Evolutionary conservation across 1,140 invertebrate species (phyloP), one percentile per base, ranked within the genome.

Genomic region (Galleria mellonella): DNA sequence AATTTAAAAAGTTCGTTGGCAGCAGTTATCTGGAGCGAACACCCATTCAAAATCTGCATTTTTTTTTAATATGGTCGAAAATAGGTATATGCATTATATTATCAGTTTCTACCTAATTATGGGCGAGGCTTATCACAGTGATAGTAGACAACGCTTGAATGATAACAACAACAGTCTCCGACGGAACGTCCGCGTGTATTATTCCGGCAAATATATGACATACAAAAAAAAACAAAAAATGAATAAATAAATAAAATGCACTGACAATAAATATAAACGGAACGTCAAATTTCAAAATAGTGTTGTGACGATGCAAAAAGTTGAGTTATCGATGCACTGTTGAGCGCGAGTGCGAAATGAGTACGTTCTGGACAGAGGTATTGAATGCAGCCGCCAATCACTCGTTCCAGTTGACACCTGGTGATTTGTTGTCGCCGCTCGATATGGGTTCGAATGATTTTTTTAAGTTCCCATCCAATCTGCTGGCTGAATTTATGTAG

Each of bases 41-140:
- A 23, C 2, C 17, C 17, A n/a, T n/a, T n/a, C n/a, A 6, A 23
- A 23, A 23, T 23, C 17, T 23, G 17, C 17, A 23, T 23, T 23
- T 23, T 23, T 23, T 23, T 2, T 23, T 23, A 23, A 3, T 23
- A 6, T 23, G 2, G 17, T n/a, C n/a, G n/a, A n/a, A 23, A 23
- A 23, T 23, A 23, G 17, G 27, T 23, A 11, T 44, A 6, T 23
- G 17, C 17, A 23, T 73, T 62, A 72, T 57, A 76, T 69, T 62
- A 72, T 57, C 58, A 62, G 66, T 70, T 71, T 59, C 59, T n/a
- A 76, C 68, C 65, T 76, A 72, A 78, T 78, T 82, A 54, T 60
- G 56, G 67, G 57, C 57, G 62, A 67, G 57, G 43, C 64, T 79
- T 79, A 79, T 79, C 78, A 65, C 10, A 30, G 53, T 49, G 69